phyloP scores from a whole-genome alignment of 92 coral and sea anemone genomes.

The Umimayanthus chanpuru region DNA sequence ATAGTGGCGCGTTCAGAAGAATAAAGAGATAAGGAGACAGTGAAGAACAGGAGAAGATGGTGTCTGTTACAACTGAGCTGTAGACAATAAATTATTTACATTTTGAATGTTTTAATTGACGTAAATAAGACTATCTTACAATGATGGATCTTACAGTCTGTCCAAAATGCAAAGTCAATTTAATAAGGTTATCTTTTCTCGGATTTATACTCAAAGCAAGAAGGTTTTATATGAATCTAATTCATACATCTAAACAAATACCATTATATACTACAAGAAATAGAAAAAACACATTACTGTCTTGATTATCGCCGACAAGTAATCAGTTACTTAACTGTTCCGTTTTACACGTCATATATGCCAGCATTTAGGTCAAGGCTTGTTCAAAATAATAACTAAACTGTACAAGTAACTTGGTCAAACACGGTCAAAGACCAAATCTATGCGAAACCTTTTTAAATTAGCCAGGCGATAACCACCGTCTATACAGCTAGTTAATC shows the following conservation, averaged over 20 bases:
- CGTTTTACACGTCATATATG: slow-evolving; percentile 16
- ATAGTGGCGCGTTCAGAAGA: neutral
- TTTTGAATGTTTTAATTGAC: slow-evolving; percentile 39
- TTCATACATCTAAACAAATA: neutral
- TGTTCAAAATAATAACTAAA: neutral
- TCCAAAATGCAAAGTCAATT: neutral
- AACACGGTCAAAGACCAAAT: slow-evolving; percentile 9
- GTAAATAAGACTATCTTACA: slow-evolving; percentile 29
- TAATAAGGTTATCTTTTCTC: neutral
- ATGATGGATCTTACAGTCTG: neutral
- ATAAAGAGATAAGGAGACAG: neutral
- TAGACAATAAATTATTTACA: slow-evolving; percentile 4
- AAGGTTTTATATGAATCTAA: neutral
- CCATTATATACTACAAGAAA: slow-evolving; percentile 9
- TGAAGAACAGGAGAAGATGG: no score
- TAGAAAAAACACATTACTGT: neutral
- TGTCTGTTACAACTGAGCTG: neutral
- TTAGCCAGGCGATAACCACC: neutral
- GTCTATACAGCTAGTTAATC: neutral
- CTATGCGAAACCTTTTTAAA: neutral
- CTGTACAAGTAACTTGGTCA: neutral
- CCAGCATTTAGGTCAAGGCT: neutral
- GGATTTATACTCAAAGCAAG: neutral
- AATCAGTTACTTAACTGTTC: neutral
- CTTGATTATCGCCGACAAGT: neutral